Evolutionary conservation across 2,797 vertebrate species (phyloP).

Genomic region (Thalassophryne amazonica): DNA sequence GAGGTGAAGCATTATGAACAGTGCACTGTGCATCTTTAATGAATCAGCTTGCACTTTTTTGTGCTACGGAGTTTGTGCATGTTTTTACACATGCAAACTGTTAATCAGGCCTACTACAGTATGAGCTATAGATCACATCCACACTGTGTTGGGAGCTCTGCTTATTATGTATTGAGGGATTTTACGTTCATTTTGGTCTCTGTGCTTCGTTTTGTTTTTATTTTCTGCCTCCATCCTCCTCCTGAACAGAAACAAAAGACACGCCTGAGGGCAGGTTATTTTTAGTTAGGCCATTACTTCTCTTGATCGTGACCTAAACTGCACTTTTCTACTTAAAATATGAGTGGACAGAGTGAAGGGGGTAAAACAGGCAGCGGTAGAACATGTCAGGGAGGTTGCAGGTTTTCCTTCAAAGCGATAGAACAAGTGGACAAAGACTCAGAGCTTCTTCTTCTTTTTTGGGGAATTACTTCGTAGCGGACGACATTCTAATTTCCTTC

Average conservation of each 20-base stretch:
- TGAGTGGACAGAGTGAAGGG: neutral
- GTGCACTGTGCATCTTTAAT: too few relatives aligned
- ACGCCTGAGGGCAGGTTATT: neutral
- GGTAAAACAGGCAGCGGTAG: slow-evolving; percentile 1
- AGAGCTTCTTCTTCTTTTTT: slow-evolving; percentile 19
- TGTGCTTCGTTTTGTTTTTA: neutral
- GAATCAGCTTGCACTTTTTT: too few relatives aligned
- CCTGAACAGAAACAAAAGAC: neutral
- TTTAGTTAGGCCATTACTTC: neutral
- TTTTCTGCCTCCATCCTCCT: neutral
- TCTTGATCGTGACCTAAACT: neutral
- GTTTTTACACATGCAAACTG: too few relatives aligned
- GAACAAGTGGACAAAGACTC: neutral
- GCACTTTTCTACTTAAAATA: neutral
- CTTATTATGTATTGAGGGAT: neutral
- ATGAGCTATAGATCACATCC: too few relatives aligned
- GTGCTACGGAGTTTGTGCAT: too few relatives aligned
- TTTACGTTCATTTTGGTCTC: neutral
- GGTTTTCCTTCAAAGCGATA: slow-evolving; percentile 42
- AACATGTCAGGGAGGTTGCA: slow-evolving; percentile 26
- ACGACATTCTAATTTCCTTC: slow-evolving; percentile 44
- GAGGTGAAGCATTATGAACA: too few relatives aligned
- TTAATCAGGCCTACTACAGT: too few relatives aligned
- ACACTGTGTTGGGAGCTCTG: too few relatives aligned
- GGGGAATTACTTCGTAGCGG: slow-evolving; percentile 41